Evolutionary conservation across 2,888 invertebrate species (phyloP).

Genomic region (Chorisops tibialis): DNA sequence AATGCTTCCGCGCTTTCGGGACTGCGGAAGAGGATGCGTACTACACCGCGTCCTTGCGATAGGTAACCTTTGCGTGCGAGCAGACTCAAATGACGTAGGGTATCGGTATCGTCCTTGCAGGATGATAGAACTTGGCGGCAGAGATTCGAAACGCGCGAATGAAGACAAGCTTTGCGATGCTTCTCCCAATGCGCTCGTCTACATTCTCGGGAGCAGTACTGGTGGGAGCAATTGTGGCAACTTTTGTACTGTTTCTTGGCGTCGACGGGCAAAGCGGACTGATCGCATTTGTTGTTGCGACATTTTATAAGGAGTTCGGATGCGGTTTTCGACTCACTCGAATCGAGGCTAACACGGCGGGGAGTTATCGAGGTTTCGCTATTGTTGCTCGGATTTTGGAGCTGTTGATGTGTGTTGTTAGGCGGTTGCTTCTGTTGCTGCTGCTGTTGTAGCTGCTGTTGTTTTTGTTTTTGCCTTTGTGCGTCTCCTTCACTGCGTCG

Average conservation of each 20-base stretch:
- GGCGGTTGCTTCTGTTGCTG: constrained; percentile 38
- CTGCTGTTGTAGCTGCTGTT: constrained; percentile 14
- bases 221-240: constrained; percentile 91
- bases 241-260: constrained; percentile 84
- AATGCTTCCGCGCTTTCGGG: constrained; percentile 84
- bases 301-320: constrained; percentile 60
- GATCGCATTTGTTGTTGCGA: constrained; percentile 77
- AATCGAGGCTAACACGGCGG: constrained; percentile 64
- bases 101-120: constrained; percentile 73
- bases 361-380: constrained; percentile 36
- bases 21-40: constrained; percentile 85
- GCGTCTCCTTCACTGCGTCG: constrained; percentile 65
- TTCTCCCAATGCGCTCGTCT: constrained; percentile 89
- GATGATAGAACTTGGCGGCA: constrained; percentile 82
- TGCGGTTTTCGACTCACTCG: constrained; percentile 51
- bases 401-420: constrained; percentile 8
- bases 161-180: constrained; percentile 85
- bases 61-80: constrained; percentile 81
- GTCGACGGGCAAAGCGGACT: constrained; percentile 66
- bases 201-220: constrained; percentile 90
- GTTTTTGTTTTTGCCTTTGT: constrained; percentile 41
- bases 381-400: neutral
- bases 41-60: constrained; percentile 83
- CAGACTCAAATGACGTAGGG: constrained; percentile 73
- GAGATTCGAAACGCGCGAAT: constrained; percentile 84